phyloP scores from a whole-genome alignment of 1,140 invertebrate genomes.

The Drosophila oshimai region DNA sequence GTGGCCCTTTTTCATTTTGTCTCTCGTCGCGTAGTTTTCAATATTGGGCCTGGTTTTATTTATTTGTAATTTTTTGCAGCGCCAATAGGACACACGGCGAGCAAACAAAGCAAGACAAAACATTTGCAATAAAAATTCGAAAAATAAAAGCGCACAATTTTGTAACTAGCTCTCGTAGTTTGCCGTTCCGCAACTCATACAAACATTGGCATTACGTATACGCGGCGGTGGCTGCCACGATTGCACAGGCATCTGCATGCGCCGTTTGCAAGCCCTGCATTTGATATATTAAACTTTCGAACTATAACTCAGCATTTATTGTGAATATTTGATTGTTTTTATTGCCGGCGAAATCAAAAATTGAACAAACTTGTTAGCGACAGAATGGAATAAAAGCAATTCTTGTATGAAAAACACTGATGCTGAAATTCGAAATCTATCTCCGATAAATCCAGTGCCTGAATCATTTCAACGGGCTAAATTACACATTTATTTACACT shows the following conservation, averaged over 20 bases:
- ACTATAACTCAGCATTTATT: constrained; percentile 71
- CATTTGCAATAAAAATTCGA: constrained; percentile 47
- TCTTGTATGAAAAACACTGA: constrained; percentile 35
- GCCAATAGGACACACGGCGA: constrained; percentile 29
- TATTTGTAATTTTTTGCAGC: constrained; percentile 38
- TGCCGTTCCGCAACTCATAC: constrained; percentile 4
- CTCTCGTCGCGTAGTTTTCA: constrained; percentile 8
- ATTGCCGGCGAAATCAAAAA: constrained; percentile 51
- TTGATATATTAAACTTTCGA: constrained; percentile 67
- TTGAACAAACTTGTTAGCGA: constrained; percentile 50
- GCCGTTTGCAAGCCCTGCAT: constrained; percentile 26
- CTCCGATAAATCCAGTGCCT: background rate
- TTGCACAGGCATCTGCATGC: constrained; percentile 22
- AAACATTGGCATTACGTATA: constrained; percentile 61
- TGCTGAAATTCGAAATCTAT: background rate
- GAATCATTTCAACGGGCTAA: background rate
- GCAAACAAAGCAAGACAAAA: constrained; percentile 17
- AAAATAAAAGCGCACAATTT: constrained; percentile 46
- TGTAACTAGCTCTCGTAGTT: constrained; percentile 41
- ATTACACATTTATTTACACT: constrained; percentile 10
- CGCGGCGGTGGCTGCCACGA: constrained; percentile 17
- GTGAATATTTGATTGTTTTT: constrained; percentile 68
- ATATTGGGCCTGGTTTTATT: constrained; percentile 35
- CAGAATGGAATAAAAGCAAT: constrained; percentile 45
- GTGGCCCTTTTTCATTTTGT: background rate